These are phyloP conservation scores for Oryzias javanicus DNA, from an alignment of 2,113 vertebrate species.

Conservation along the genomic window DNA sequence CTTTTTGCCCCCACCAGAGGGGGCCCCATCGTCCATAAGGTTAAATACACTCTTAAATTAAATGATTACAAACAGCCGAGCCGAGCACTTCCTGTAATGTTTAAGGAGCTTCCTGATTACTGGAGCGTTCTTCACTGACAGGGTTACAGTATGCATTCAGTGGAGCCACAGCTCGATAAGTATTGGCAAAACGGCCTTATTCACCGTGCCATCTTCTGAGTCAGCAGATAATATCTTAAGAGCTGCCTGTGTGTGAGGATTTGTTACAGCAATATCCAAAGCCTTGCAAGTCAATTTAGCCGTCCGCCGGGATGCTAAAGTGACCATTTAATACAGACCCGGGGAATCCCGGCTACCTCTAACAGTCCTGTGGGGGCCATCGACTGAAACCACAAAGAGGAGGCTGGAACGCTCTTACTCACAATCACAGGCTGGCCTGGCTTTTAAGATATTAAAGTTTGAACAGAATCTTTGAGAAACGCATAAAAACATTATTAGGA, in stretches of 20 bases:
- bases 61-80: constrained; percentile 1
- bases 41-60: too few species aligned
- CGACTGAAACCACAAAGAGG: background rate
- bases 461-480: too few species aligned
- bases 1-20: too few species aligned
- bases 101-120: constrained; percentile 26
- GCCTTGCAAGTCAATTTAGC: constrained; percentile 29
- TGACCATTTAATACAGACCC: constrained; percentile 46
- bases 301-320: constrained; percentile 41
- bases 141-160: constrained; percentile 23
- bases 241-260: constrained; percentile 18
- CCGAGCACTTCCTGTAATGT: constrained; percentile 3
- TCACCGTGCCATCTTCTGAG: constrained; percentile 27
- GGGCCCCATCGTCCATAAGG: too few species aligned
- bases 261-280: constrained; percentile 31
- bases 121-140: background rate
- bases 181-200: constrained; percentile 59
- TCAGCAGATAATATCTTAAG: constrained; percentile 52
- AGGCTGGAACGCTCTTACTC: too few species aligned
- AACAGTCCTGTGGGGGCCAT: constrained; percentile 27
- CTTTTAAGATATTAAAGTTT: too few species aligned
- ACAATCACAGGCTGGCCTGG: too few species aligned
- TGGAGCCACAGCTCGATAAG: constrained; percentile 51
- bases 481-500: too few species aligned
- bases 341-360: constrained; percentile 23